These are phyloP conservation scores for Portevinia maculata DNA, from an alignment of 2,888 invertebrate species.

Conservation along the genomic window DNA sequence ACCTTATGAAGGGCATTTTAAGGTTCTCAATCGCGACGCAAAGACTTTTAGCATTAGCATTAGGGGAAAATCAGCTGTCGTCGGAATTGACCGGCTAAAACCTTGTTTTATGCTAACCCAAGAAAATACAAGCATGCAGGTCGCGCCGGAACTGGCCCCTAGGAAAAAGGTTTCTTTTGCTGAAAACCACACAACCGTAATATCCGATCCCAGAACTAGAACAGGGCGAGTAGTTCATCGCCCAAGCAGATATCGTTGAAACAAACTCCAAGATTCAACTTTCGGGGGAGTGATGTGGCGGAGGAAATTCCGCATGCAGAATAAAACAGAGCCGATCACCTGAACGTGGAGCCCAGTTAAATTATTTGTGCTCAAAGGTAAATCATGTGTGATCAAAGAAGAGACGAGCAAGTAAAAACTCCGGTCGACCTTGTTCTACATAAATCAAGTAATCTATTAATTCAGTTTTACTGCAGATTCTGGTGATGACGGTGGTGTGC, in stretches of 20 bases:
- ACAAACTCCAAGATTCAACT: background rate
- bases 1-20: constrained; percentile 14
- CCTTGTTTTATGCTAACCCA: background rate
- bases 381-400: too few relatives aligned
- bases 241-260: background rate
- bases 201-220: background rate
- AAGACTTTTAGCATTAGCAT: background rate
- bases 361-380: too few relatives aligned
- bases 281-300: background rate
- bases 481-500: too few relatives aligned
- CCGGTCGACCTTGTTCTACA: too few relatives aligned
- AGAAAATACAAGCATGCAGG: too few relatives aligned
- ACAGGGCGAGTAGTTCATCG: background rate
- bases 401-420: too few relatives aligned
- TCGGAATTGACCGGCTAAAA: background rate
- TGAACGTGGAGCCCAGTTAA: too few relatives aligned
- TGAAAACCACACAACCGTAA: background rate
- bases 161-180: background rate
- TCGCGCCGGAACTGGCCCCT: background rate
- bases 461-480: too few relatives aligned
- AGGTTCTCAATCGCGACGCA: background rate
- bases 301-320: too few relatives aligned
- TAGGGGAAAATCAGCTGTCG: background rate
- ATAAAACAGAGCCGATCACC: too few relatives aligned
- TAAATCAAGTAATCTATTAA: too few relatives aligned